Evolutionary conservation across 2,113 vertebrate species (phyloP), one percentile per base, ranked within the genome.

Genomic region (Phodopus roborovskii): DNA sequence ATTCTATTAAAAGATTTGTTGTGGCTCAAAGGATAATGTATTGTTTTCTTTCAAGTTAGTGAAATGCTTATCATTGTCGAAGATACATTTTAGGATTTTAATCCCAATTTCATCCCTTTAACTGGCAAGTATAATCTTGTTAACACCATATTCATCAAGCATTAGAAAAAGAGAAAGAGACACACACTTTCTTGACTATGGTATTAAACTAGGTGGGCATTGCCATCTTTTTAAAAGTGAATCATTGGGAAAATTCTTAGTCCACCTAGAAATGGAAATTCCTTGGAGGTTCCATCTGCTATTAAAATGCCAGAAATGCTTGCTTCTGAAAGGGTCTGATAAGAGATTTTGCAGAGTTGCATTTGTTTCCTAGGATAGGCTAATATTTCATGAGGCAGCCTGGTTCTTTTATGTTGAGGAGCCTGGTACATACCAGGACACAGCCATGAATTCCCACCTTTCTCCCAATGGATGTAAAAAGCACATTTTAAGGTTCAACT

Each of bases 1-100:
- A 95, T 92, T 92, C 95, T 97, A 98, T 97, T 97, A 97, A 97
- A 97, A 97, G 96, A 97, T 94, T 97, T 97, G 91, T 24, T 95
- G 50, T 89, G 91, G 73, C 84, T 95, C 88, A 95, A 97, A 95
- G 82, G 73, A 91, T 92, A 97, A 83, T 92, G 93, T 96, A 97
- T 96, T 92, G 53, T 90, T 96, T 87, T 93, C 62, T 96, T 98
- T 95, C 48, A 53, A 97, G 45, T 95, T 85, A 60, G 74, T 90
- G 82, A 82, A 96, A 88, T 75, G 82, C 62, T 95, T 96, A 94
- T 50, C 56, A 58, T 82, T 95, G 42, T 68, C 64, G 93, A 77
- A 83, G 92, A 42, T 95, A 96, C 92, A 90, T 93, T 93, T 88
- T 84, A 82, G 53, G 7, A 66, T 91, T 94, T 96, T 62, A 66